Evolutionary conservation across 2,113 vertebrate species (phyloP), one percentile per base, ranked within the genome.

Genomic region (Vimba vimba): DNA sequence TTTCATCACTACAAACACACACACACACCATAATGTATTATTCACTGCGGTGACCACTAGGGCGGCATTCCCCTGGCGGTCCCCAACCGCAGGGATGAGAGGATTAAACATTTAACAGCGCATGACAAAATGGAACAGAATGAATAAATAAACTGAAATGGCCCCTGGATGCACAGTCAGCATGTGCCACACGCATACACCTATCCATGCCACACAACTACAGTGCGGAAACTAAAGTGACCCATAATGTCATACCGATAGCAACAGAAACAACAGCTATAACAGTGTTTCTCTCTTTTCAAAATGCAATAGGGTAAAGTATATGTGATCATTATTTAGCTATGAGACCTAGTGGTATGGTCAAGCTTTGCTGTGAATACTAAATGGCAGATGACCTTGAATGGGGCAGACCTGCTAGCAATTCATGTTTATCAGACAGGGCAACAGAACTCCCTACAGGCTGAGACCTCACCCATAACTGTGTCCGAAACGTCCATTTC

Each of bases 21-120:
- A 43, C 75, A 81, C 87, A 76, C 52, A 86, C 60, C 45, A 88
- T 92, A 93, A 95, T 95, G 89, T 91, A 94, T 94, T 93, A 95
- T 95, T 94, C 90, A 95, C 90, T 87, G 76, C 91, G 71, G 59
- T 89, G 92, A 89, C 85, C 92, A 90, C 93, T 93, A 84, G 85
- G 94, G 92, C 92, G 92, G 91, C 90, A 86, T 69, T 93, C 94
- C 91, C 92, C 86, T 83, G 93, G 91, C 90, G 92, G 92, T 92
- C 88, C 87, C 77, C 60, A 93, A 91, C 91, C 91, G 86, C 92
- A 90, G 88, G 88, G 78, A 91, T 91, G 90, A 90, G 87, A 15
- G 87, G 86, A 95, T 95, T 89, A 95, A 95, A 95, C 92, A 95
- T 95, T 95, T 93, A 95, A 92, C 91, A 94, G 93, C 89, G 90